These are phyloP conservation scores for Andricus curvator DNA, from an alignment of 2,888 invertebrate genomes.

Conservation along the genomic window DNA sequence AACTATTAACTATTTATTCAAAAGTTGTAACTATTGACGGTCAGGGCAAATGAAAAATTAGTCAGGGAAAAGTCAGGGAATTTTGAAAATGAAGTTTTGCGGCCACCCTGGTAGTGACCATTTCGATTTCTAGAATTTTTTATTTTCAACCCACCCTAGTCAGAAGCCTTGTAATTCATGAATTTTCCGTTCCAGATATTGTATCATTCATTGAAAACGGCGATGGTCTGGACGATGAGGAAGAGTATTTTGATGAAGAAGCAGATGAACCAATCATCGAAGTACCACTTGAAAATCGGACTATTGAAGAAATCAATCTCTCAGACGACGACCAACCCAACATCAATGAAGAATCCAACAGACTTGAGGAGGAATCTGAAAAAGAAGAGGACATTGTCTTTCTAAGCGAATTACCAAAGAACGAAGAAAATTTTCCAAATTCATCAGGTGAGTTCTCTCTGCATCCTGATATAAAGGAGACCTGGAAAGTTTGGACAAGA, in stretches of 20 bases:
- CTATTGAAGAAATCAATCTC: neutral
- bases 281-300: neutral
- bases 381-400: neutral
- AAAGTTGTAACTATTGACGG: too few relatives aligned
- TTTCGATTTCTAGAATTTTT: too few relatives aligned
- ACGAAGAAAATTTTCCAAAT: neutral
- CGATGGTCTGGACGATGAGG: neutral
- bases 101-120: too few relatives aligned
- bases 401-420: neutral
- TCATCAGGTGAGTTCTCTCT: neutral
- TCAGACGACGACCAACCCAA: constrained; percentile 8
- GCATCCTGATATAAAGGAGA: constrained; percentile 12
- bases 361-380: neutral
- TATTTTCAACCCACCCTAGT: too few relatives aligned
- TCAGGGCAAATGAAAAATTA: too few relatives aligned
- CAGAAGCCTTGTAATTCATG: neutral
- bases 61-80: too few relatives aligned
- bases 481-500: constrained; percentile 17
- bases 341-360: neutral
- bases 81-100: too few relatives aligned
- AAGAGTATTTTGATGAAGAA: neutral
- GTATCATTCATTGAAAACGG: neutral
- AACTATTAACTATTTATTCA: too few relatives aligned
- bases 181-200: constrained; percentile 13
- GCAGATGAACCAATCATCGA: neutral